A percentile compares a stretch with the other conserved stretches of the same genome.
phyloP scores from a whole-genome alignment of 2,797 vertebrate genomes.

The Bothrops alternatus region DNA sequence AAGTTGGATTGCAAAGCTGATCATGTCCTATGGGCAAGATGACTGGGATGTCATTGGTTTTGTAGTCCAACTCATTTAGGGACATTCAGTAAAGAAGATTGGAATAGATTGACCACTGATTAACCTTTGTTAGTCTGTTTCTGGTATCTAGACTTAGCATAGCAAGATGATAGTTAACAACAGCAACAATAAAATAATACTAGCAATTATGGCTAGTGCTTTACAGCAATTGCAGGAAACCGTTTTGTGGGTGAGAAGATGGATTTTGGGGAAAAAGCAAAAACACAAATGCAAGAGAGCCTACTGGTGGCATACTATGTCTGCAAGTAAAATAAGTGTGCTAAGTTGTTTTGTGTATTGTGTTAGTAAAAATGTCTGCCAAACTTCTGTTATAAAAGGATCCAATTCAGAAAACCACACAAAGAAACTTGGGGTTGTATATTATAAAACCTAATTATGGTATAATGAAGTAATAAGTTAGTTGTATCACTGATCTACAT shows the following conservation, averaged over 20 bases:
- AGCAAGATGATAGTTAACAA: not conserved
- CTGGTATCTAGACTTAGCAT: not conserved
- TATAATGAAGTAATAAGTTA: not conserved
- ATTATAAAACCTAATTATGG: not conserved
- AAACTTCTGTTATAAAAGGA: not conserved
- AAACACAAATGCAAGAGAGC: not conserved
- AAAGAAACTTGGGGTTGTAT: not conserved
- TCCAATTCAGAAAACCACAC: not conserved
- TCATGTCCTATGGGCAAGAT: not conserved
- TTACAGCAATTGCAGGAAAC: not conserved
- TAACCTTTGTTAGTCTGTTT: not conserved
- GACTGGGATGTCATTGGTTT: not conserved
- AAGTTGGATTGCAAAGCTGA: not conserved
- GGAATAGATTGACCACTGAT: not conserved
- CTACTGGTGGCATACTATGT: not conserved
- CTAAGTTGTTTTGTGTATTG: not conserved
- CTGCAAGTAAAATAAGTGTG: not conserved
- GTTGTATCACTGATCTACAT: not conserved
- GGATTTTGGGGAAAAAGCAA: rapidly evolving
- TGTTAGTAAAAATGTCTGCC: not conserved
- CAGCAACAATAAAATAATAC: not conserved
- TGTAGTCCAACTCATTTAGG: not conserved
- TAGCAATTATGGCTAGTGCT: not conserved
- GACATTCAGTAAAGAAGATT: not conserved
- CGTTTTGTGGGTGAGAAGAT: not conserved